Evolutionary conservation across 1,140 invertebrate species (phyloP), one percentile per base, ranked within the genome.

Genomic region (Oscheius sp.): DNA sequence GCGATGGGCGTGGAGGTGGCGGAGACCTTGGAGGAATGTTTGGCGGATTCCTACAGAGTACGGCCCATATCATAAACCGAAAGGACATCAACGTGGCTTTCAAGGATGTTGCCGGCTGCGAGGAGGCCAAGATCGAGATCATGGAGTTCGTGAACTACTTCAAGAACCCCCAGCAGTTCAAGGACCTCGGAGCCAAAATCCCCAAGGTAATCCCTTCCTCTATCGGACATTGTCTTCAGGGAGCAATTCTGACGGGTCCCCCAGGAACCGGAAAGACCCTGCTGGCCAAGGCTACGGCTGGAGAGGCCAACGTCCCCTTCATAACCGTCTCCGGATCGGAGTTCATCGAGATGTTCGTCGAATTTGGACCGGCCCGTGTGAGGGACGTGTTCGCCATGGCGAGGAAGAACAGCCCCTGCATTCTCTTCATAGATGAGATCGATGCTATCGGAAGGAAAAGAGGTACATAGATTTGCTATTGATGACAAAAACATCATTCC

Each of bases 71-170:
- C 18, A 94, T 98, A 36, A 97, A 97, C 86, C 91, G 93, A 26
- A 90, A 89, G 82, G 94, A 99, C 81, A 97, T 97, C 85, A 93
- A 91, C 45, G 93, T 99, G 10, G 90, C 84, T 35, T 72, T 72
- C 15, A 96, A 93, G 84, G 96, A 99, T 88, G 97, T 99, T 2
- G 97, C 97, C 81, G 97, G 97, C 20, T 99, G 97, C 87, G 96
- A 99, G 87, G 97, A 99, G 88, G 97, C 97, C 0, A 99, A 99
- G 88, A 90, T 99, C 78, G 97, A 99, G 89, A 99, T 99, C 79
- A 98, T 99, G 95, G 97, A 99, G 85, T 99, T 99, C 89, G 97
- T 99, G 0, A 99, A 99, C 86, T 99, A 99, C 82, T 86, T 99
- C 4, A 99, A 98, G 86, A 97, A 99, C 88, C 96, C 97, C 0